These are phyloP conservation scores for Lutjanus argentimaculatus DNA, from an alignment of 2,797 vertebrate genomes.

Conservation along the genomic window DNA sequence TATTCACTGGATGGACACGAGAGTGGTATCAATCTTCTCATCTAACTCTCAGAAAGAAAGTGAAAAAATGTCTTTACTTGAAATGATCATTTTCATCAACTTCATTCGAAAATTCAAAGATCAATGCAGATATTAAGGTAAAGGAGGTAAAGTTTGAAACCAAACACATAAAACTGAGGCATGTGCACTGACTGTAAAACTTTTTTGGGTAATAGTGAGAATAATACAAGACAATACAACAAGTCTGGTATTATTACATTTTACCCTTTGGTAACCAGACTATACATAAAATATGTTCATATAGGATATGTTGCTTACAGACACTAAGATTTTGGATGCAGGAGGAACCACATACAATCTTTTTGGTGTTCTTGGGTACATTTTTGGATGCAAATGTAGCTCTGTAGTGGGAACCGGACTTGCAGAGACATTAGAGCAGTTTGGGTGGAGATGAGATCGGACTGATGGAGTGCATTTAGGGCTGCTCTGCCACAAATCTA, in stretches of 20 bases:
- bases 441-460: conserved; percentile 58
- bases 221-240: too few relatives aligned
- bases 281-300: not conserved
- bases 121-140: too few relatives aligned
- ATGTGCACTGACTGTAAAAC: not conserved
- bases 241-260: too few relatives aligned
- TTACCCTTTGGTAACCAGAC: not conserved
- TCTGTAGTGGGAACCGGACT: conserved; percentile 28
- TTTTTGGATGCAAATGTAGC: conserved; percentile 19
- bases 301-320: not conserved
- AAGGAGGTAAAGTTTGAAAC: too few relatives aligned
- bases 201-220: too few relatives aligned
- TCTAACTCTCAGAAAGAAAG: not conserved
- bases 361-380: not conserved
- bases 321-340: not conserved
- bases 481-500: conserved; percentile 67
- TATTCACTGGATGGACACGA: not conserved
- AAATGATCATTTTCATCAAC: not conserved
- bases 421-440: conserved; percentile 23
- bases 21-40: too few relatives aligned
- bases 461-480: conserved; percentile 47
- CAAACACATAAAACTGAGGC: not conserved
- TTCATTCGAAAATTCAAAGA: too few relatives aligned
- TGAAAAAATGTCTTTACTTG: not conserved
- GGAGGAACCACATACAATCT: not conserved